Conservation (phyloP, 2,888 invertebrate genomes). For the Rhagonycha lutea region DNA sequence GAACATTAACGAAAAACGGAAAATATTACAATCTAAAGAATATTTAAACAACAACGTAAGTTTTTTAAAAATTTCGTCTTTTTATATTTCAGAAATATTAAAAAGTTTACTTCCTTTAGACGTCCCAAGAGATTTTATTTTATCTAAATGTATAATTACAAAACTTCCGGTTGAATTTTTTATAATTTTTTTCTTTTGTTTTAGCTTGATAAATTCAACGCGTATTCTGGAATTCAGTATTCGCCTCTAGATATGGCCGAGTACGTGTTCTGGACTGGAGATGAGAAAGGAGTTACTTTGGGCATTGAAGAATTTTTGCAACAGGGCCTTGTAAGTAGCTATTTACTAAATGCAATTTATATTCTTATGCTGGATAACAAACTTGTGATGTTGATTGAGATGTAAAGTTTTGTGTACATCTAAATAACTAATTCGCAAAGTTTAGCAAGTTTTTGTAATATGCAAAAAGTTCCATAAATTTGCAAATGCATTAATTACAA, state of each 20-base stretch:
- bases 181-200: constrained; percentile 31
- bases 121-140: neutral
- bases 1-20: constrained; percentile 38
- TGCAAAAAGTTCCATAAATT: neutral
- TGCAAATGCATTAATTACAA: neutral
- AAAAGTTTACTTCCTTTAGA: neutral
- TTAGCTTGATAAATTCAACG: constrained; percentile 61
- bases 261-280: constrained; percentile 82
- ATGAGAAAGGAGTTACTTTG: constrained; percentile 75
- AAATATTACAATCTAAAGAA: constrained; percentile 57
- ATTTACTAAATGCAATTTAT: neutral
- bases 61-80: constrained; percentile 5
- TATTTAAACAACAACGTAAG: constrained; percentile 59
- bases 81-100: neutral
- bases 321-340: constrained; percentile 69
- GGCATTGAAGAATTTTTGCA: constrained; percentile 79
- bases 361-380: neutral
- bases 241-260: constrained; percentile 81
- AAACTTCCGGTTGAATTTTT: constrained; percentile 11
- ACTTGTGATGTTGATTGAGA: neutral
- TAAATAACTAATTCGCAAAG: neutral
- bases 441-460: neutral
- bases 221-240: constrained; percentile 65
- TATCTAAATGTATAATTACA: neutral
- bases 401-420: neutral